Evolutionary conservation across 2,888 invertebrate genomes (phyloP), one percentile per base, ranked within the genome.

Genomic region (Elegia similella): DNA sequence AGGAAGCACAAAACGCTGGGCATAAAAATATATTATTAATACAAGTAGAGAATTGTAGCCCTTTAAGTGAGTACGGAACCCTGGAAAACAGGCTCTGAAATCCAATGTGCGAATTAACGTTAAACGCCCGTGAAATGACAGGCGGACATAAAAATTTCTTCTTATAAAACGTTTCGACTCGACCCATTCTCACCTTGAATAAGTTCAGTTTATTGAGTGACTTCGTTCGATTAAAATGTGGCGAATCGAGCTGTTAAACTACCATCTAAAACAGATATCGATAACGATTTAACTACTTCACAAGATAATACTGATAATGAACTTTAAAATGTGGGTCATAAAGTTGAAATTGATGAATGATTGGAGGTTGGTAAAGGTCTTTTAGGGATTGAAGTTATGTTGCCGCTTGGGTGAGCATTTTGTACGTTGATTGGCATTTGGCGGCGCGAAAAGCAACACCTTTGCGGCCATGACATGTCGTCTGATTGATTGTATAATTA

Each of bases 401-500:
- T 67, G 72, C 73, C 78, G 82, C 78, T 80, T 78, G 82, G 80
- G 73, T 77, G 82, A 85, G 78, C 83, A 80, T 84, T 87, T 86
- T 82, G 80, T 80, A 75, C 80, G 78, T 83, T 86, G 88, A 88
- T 86, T 88, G 88, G 83, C 88, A 86, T 84, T 86, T 83, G 75
- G 81, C 84, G 80, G 87, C 81, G 88, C 88, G 84, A 88, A 88
- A 87, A 85, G 86, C 82, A 86, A 87, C 89, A 89, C 88, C 87
- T 87, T 80, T 75, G 75, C 79, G 86, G 79, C 86, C 86, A 67
- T 85, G 88, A 85, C 87, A 83, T 79, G 82, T 82, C 82, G 71
- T 77, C 78, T 83, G 87, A 88, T 88, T 88, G 88, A 89, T 88
- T 88, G 88, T 86, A 88, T 88, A 88, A 88, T 89, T 89, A 89